Base-by-base conservation (phyloP, 2,797 vertebrate genomes). In the Melanotaenia boesemani region DNA sequence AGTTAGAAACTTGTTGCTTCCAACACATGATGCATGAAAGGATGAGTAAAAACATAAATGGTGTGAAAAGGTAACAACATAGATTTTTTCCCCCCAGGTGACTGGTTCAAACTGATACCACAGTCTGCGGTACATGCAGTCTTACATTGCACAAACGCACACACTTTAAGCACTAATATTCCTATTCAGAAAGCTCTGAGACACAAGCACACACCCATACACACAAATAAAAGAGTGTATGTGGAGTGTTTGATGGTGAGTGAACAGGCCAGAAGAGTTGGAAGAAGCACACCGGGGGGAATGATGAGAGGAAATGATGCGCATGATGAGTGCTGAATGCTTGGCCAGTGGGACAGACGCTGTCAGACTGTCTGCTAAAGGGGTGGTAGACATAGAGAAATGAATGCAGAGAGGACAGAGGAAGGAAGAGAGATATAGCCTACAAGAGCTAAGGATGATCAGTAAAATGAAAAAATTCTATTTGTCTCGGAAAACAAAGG, bases 301-400 rank as follows among this genome's bases (percentile, higher is more conserved):
- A 86, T 85, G 88, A 90, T 87, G 87, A 81, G 85, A 87, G 91
- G 91, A 93, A 94, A 93, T 91, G 92, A 91, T 93, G 92, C 92
- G 86, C 85, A 85, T 93, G 92, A 93, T 94, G 88, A 92, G 90
- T 86, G 90, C 86, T 93, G 93, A 93, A 90, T 86, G 90, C 67
- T 86, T 54, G 91, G 85, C 92, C 91, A 92, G 88, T 89, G 92
- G 92, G 93, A 93, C 88, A 88, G 88, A 87, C 81, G 81, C 74
- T 89, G 88, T 91, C 90, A 91, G 86, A 88, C 87, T 75, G 79
- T 77, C 89, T 91, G 88, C 86, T 92, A 91, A 91, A 90, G 77
- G 83, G 86, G 64, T 88, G 86, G 65, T 76, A 86, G 83, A 88
- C 76, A 66, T 68, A 76, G 30, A 64, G 68, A 72, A 70, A 79